Conservation (phyloP, 2,113 vertebrate genomes). For the Myodes glareolus region DNA sequence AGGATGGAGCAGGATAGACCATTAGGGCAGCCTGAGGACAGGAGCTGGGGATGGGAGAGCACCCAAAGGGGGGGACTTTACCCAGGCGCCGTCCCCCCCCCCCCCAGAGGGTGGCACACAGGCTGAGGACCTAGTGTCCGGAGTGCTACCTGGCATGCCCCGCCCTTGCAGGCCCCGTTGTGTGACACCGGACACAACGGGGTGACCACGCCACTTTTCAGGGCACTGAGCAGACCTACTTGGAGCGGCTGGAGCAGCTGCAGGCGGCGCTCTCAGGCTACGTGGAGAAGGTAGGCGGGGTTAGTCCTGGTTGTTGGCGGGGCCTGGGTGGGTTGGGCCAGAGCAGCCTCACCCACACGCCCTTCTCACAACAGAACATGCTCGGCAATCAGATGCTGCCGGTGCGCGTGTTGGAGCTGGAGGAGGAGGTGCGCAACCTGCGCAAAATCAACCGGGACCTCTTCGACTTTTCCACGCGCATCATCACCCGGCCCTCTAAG, state of each 20-base stretch:
- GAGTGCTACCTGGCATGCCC: not conserved
- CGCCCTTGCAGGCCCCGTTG: not conserved
- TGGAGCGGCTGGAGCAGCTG: slow-evolving; percentile 90
- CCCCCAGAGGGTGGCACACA: not conserved
- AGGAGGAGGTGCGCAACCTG: slow-evolving; percentile 94
- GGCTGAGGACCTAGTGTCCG: not conserved
- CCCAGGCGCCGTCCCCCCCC: too few relatives aligned
- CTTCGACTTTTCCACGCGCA: slow-evolving; percentile 94
- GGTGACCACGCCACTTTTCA: slow-evolving; percentile 67
- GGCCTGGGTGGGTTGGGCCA: not conserved
- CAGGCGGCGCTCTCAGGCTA: slow-evolving; percentile 88
- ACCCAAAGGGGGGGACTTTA: not conserved
- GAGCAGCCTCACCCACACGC: not conserved
- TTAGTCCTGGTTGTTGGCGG: fast-evolving
- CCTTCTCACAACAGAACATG: slow-evolving; percentile 85
- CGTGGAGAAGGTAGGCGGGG: slow-evolving; percentile 91
- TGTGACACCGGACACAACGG: not conserved
- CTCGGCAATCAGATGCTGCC: slow-evolving; percentile 92
- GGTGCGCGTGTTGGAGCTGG: slow-evolving; percentile 92
- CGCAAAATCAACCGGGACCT: slow-evolving; percentile 97
- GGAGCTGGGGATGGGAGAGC: not conserved
- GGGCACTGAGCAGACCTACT: slow-evolving; percentile 90
- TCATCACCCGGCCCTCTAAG: slow-evolving; percentile 92
- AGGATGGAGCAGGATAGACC: not conserved
- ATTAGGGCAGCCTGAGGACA: not conserved